Evolutionary conservation across 2,113 vertebrate species (phyloP).

Genomic region (Dicaeum eximium): DNA sequence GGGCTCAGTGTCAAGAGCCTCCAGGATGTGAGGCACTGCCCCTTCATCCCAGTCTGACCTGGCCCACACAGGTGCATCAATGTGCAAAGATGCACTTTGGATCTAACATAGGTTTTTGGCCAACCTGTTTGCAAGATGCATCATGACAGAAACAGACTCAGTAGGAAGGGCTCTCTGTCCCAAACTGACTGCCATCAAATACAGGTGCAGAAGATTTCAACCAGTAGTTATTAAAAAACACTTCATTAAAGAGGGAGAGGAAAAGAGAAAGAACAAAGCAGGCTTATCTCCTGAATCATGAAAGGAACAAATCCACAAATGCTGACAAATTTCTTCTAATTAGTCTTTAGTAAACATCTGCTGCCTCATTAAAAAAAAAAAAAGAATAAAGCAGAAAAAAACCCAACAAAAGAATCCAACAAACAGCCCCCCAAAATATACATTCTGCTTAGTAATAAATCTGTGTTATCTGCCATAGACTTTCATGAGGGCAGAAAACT

Average conservation of each 20-base stretch:
- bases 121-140: neutral
- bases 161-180: neutral
- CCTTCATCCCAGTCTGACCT: neutral
- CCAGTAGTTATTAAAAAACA: constrained; percentile 21
- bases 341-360: constrained; percentile 26
- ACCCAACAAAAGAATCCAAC: neutral
- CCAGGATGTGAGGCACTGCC: neutral
- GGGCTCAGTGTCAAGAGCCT: fast-evolving
- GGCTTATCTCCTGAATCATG: constrained; percentile 1
- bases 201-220: neutral
- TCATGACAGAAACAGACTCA: neutral
- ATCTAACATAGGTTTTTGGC: neutral
- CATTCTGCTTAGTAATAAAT: neutral
- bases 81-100: neutral
- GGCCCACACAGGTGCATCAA: fast-evolving
- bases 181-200: neutral
- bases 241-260: constrained; percentile 34
- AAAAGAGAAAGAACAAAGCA: constrained; percentile 40
- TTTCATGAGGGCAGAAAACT: neutral
- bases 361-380: neutral
- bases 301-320: constrained; percentile 35
- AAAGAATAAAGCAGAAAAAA: neutral
- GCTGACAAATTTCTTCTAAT: constrained; percentile 40
- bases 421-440: neutral
- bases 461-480: neutral